phyloP scores from a whole-genome alignment of 2,113 vertebrate genomes.

The Cheilinus undulatus region DNA sequence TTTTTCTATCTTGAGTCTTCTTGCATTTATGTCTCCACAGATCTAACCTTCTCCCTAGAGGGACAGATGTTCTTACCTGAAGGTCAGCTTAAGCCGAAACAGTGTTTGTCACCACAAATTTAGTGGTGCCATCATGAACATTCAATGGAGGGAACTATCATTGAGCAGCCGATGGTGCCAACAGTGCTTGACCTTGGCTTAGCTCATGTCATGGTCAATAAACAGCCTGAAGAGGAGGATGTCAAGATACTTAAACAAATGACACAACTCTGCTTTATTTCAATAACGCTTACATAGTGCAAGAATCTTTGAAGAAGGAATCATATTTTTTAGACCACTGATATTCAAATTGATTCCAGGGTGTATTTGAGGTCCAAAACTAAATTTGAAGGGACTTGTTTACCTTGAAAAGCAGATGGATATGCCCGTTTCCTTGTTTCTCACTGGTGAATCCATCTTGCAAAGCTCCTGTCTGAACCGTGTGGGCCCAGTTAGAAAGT shows the following conservation, averaged over 20 bases:
- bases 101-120: slow-evolving; percentile 60
- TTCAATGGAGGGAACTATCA: slow-evolving; percentile 76
- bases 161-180: slow-evolving; percentile 75
- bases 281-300: slow-evolving; percentile 21
- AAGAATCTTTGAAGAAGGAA: background rate
- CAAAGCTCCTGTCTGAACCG: too few relatives aligned
- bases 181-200: slow-evolving; percentile 41
- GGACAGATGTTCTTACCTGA: slow-evolving; percentile 62
- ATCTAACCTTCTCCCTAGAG: slow-evolving; percentile 26
- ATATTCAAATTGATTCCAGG: slow-evolving; percentile 10
- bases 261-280: slow-evolving; percentile 25
- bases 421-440: too few relatives aligned
- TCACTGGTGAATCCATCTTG: too few relatives aligned
- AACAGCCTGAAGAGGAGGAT: slow-evolving; percentile 56
- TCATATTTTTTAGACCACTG: background rate
- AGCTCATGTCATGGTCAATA: slow-evolving; percentile 62
- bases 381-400: background rate
- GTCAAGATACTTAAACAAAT: slow-evolving; percentile 41
- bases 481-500: too few relatives aligned
- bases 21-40: slow-evolving; percentile 22
- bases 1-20: slow-evolving; percentile 29
- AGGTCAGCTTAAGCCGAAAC: slow-evolving; percentile 64
- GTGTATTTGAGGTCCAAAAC: background rate
- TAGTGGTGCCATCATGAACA: slow-evolving; percentile 61
- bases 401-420: too few relatives aligned